Evolutionary conservation across 1,140 invertebrate genomes (phyloP), one percentile per base, ranked within the genome.

Genomic region (Heliconius melpomene): DNA sequence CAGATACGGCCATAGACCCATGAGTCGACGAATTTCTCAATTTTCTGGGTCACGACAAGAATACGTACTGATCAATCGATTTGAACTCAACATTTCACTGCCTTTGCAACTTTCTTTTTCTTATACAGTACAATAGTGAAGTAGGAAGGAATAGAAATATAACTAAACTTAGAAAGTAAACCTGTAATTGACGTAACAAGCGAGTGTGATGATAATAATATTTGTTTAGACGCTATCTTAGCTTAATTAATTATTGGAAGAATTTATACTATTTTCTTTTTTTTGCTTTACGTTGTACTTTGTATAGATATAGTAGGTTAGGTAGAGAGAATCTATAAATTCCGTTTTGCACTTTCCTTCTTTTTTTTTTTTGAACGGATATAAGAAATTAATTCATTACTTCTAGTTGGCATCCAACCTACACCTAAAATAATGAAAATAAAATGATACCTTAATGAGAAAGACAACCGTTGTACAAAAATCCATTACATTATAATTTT

Each of bases 31-130:
- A 76, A 75, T 57, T 40, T 76, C 74, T 76, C 74, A 38, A 38
- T 60, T 76, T 76, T 76, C 26, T 76, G 26, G 74, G 74, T 76
- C 74, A 76, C 54, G 74, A 46, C 32, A 60, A 60, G 54, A 40
- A 40, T 71, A 38, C 11, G 11, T 29, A 29, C 60, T 71, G 75
- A 77, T 77, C 75, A 77, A 77, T 77, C 75, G 75, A 77, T 77
- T 77, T 71, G 26, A 40, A 77, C 36, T 54, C 38, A 1, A 29
- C 36, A 77, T 71, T 77, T 77, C 66, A 46, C 60, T 71, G 75
- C 60, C 16, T 77, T 66, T 23, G 74, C 66, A 18, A 77, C 75
- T 77, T 77, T 77, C 74, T 71, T 77, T 77, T 77, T 77, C 60
- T 77, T 16, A 71, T 71, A 29, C 6, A 5, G 13, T 29, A 66